phyloP scores from a whole-genome alignment of 2,113 vertebrate species.

The Gambusia affinis region DNA sequence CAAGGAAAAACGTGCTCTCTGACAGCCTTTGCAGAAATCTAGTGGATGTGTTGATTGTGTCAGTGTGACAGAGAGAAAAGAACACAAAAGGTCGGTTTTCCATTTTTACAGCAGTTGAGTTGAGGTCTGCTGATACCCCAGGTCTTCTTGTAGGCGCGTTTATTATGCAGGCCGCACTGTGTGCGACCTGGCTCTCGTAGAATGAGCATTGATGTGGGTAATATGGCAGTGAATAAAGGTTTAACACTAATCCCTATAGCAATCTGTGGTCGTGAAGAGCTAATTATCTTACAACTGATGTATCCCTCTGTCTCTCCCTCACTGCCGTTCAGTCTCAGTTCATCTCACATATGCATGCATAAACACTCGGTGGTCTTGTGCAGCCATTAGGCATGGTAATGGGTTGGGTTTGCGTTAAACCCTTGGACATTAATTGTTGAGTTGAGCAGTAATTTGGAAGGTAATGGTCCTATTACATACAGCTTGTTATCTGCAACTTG shows the following conservation, averaged over 20 bases:
- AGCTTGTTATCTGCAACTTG: conserved; percentile 38
- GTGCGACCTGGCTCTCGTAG: conserved; percentile 53
- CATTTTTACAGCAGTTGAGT: conserved; percentile 13
- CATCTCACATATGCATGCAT: conserved; percentile 25
- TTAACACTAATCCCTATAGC: conserved; percentile 65
- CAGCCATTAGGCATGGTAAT: conserved; percentile 55
- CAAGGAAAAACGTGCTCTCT: conserved; percentile 37
- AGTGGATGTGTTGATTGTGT: conserved; percentile 36
- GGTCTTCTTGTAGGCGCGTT: conserved; percentile 22
- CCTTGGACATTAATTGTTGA: conserved; percentile 57
- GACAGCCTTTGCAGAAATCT: conserved; percentile 51
- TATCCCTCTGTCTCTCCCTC: conserved; percentile 16
- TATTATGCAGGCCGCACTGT: conserved; percentile 44
- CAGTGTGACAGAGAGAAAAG: conserved; percentile 12
- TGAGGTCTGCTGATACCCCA: conserved; percentile 16
- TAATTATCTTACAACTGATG: conserved; percentile 65
- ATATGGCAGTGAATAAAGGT: conserved; percentile 66
- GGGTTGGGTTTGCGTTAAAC: conserved; percentile 44
- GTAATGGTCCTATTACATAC: conserved; percentile 55
- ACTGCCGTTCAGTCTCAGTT: conserved; percentile 33
- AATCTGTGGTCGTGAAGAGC: conserved; percentile 63
- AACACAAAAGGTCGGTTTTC: conserved; percentile 56
- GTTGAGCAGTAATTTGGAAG: conserved; percentile 58
- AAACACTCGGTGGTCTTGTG: conserved; percentile 41
- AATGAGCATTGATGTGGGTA: conserved; percentile 57